Conservation (phyloP, 2,113 vertebrate genomes). For the Fregetta grallaria region DNA sequence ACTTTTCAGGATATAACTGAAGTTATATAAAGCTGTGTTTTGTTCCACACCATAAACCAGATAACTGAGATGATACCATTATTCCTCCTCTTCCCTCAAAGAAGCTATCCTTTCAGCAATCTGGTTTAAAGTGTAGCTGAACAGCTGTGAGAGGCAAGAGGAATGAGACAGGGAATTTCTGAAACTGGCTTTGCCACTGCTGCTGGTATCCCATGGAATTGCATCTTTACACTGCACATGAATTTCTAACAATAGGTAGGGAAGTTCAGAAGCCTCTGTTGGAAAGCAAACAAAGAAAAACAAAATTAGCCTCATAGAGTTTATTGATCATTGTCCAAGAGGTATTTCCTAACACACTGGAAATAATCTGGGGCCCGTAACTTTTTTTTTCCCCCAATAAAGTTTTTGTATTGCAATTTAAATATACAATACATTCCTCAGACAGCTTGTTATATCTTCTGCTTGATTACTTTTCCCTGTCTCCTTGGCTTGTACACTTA, state of each 20-base stretch:
- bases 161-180: neutral
- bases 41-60: neutral
- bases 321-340: neutral
- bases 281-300: neutral
- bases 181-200: neutral
- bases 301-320: neutral
- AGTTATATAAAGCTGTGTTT: neutral
- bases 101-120: neutral
- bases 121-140: neutral
- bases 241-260: conserved; percentile 11
- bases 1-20: neutral
- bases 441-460: neutral
- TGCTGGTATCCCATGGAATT: neutral
- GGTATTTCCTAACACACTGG: neutral
- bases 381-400: neutral
- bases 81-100: neutral
- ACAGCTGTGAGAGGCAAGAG: neutral
- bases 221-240: neutral
- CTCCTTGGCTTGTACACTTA: neutral
- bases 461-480: neutral
- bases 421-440: neutral
- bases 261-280: conserved; percentile 12
- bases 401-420: neutral
- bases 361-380: neutral
- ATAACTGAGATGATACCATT: neutral